Base-by-base conservation (phyloP, 2,888 invertebrate species). In the Dolichomitus sp. region DNA sequence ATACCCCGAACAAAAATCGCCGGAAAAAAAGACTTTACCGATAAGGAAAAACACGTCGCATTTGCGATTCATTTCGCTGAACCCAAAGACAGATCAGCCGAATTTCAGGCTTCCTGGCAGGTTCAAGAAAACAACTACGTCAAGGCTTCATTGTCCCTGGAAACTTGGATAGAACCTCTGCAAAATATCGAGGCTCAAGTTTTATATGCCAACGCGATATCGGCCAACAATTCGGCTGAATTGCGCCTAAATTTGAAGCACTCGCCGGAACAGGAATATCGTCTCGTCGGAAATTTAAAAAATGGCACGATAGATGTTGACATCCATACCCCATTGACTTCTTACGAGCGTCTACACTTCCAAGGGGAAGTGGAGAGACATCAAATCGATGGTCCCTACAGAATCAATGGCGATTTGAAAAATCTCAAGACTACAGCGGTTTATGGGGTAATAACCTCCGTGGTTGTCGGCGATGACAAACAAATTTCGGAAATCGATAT, bases 21-120 rank as follows among this genome's bases (percentile, higher is more conserved):
- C 85, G 95, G 96, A 59, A 96, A 96, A 87, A 97, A 97, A 87
- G 96, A 97, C 88, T 96, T 96, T 84, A 95, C 96, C 0, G 95
- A 95, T 0, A 92, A 94, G 0, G 96, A 97, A 86, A 97, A 96
- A 84, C 93, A 94, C 2, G 89, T 97, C 0, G 96, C 96, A 37
- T 95, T 96, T 2, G 95, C 95, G 12, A 95, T 97, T 59, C 95
- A 95, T 68, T 94, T 96, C 23, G 94, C 94, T 2, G 95, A 96
- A 6, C 87, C 87, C 0, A 75, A 87, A n/a, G 74, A 80, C 11
- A 87, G 86, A 81, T 83, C 86, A 1, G 91, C 90, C 33, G 90
- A 90, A 7, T 80, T 94, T 17, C 88, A 87, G 81, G 91, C 90
- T 1, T 81, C 84, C 1, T 94, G 94, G 94, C 88, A 91, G 33